Conservation (phyloP, 2,888 invertebrate species). For the Brachynemurus nebulosus region DNA sequence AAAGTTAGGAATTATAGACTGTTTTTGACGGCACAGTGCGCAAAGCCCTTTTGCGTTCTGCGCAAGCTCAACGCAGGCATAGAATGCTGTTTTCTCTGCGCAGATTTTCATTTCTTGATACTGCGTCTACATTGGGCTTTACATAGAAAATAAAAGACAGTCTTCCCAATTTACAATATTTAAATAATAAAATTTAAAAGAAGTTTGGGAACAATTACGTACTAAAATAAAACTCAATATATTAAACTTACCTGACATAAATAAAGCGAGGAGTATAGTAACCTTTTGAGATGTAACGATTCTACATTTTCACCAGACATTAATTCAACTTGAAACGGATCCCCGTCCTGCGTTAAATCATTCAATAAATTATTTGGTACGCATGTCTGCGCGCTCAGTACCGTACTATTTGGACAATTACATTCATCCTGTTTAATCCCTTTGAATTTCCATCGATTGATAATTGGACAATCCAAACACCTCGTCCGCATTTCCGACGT, state of each 20-base stretch:
- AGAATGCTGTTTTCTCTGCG: too few relatives aligned
- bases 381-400: constrained; percentile 23
- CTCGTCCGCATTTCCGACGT: constrained; percentile 27
- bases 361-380: constrained; percentile 23
- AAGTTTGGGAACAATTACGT: constrained; percentile 4
- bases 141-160: constrained; percentile 10
- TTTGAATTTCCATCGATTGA: too few relatives aligned
- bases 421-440: constrained; percentile 21
- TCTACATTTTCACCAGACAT: constrained; percentile 18
- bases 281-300: constrained; percentile 17
- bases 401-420: constrained; percentile 25
- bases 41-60: too few relatives aligned
- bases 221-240: background rate
- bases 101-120: too few relatives aligned
- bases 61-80: too few relatives aligned
- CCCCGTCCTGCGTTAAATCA: constrained; percentile 27
- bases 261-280: constrained; percentile 29
- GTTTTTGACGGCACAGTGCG: too few relatives aligned
- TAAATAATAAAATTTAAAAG: constrained; percentile 8
- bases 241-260: constrained; percentile 30
- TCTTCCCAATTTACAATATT: constrained; percentile 2
- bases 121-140: too few relatives aligned
- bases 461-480: constrained; percentile 29
- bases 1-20: too few relatives aligned
- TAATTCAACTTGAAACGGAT: constrained; percentile 28